Conservation (phyloP, 2,797 vertebrate genomes). For the Hafferia zeledoni region DNA sequence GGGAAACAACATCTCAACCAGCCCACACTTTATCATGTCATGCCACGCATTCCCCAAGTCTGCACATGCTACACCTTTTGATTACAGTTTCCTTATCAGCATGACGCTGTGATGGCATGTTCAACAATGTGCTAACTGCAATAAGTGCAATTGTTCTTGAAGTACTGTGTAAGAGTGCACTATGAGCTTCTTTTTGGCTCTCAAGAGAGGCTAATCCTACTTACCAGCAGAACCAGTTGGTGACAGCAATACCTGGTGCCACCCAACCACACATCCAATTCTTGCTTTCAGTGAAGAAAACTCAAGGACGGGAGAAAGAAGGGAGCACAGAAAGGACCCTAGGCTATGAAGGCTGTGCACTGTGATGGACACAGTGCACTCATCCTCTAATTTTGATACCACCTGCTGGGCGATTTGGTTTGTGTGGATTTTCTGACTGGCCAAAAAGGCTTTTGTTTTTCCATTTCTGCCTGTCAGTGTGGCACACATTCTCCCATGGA, state of each 20-base stretch:
- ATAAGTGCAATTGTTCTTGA: not conserved
- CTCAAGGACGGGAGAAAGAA: not conserved
- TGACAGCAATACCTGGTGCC: not conserved
- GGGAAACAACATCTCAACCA: not conserved
- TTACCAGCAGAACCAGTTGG: not conserved
- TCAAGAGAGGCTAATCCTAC: not conserved
- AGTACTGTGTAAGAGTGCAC: not conserved
- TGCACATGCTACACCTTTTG: accelerated
- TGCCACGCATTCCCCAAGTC: not conserved
- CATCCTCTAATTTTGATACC: not conserved
- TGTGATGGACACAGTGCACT: not conserved
- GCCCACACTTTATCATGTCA: not conserved
- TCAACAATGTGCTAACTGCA: not conserved
- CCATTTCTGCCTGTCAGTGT: not conserved
- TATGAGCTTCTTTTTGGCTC: not conserved
- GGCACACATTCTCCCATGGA: accelerated
- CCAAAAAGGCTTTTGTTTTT: not conserved
- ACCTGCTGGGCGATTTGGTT: accelerated
- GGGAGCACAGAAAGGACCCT: not conserved
- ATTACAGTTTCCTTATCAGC: not conserved
- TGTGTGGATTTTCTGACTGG: not conserved
- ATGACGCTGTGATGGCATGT: not conserved
- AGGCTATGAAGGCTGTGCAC: not conserved
- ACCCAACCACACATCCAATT: accelerated
- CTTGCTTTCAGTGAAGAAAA: not conserved